A percentile compares a stretch with the other conserved stretches of the same genome.
phyloP scores from a whole-genome alignment of 2,888 invertebrate species.

The Ophion costatus region DNA sequence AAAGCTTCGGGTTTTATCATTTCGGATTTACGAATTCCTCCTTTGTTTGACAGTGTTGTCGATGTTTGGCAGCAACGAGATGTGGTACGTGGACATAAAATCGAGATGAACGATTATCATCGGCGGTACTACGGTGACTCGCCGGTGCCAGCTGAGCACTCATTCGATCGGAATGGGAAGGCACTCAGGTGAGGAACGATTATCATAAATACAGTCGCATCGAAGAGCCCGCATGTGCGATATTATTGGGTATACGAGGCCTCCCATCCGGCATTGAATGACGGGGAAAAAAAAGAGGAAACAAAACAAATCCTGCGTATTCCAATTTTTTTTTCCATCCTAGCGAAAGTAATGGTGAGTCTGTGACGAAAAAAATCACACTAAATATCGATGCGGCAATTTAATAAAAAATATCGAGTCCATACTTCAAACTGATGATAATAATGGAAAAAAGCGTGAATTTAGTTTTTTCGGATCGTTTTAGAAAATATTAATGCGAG shows the following conservation, averaged over 20 bases:
- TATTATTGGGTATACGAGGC: conserved; percentile 1
- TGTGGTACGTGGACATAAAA: conserved; percentile 60
- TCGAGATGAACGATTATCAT: conserved; percentile 74
- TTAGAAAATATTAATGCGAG: neutral
- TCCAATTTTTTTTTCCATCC: neutral
- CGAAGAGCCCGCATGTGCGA: conserved; percentile 10
- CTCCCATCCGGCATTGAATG: neutral
- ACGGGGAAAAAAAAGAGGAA: neutral
- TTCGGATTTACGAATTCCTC: conserved; percentile 6
- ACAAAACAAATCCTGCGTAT: no score
- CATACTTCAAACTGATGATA: neutral
- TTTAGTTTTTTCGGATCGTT: neutral
- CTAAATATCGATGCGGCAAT: neutral
- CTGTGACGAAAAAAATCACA: no score
- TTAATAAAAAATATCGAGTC: neutral
- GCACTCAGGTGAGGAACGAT: conserved; percentile 78
- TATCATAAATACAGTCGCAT: conserved; percentile 69
- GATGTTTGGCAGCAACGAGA: conserved; percentile 50
- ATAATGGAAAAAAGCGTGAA: neutral
- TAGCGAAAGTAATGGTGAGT: no score
- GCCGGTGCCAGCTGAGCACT: conserved; percentile 75
- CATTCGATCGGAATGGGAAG: conserved; percentile 81
- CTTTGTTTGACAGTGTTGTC: conserved; percentile 19
- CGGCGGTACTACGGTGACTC: conserved; percentile 74
- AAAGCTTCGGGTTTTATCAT: neutral